Base-by-base conservation (phyloP, 2,797 vertebrate genomes). In the Pseudomugil gertrudae region DNA sequence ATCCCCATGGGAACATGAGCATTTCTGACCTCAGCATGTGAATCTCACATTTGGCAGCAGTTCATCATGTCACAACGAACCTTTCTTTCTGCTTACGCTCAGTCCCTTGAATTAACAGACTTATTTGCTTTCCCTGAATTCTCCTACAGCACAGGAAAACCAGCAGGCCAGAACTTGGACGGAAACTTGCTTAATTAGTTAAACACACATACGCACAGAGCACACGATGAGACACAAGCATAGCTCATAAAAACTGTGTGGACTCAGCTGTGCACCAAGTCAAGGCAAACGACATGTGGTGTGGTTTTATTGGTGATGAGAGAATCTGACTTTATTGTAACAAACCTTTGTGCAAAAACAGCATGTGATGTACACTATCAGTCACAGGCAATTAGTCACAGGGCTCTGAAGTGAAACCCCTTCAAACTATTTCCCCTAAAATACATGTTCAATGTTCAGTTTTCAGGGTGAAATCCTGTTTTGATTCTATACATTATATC, bases 301-400 rank as follows among this genome's bases (percentile, higher is more conserved):
- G 36, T n/a, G 19, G 50, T 77, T 82, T 82, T 79, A 86, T 74
- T 60, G 48, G 75, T 10, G 9, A 73, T 70, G 55, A 63, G 52
- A 69, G 63, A 54, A 29, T 65, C 5, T 45, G 45, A 73, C 63
- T 56, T 57, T 29, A 68, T 24, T 38, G 69, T n/a, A 63, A 79
- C 61, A 51, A 54, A 70, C 50, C 69, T 59, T 68, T 47, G 30
- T 6, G 2, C 23, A 51, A 9, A 76, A 52, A 54, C 9, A 19
- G 32, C 69, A 80, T 21, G 32, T 10, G 36, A 3, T 51, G 9
- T 72, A 57, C 54, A 47, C 21, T 11, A 14, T 38, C 30, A 62
- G 59, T 61, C 33, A 59, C 29, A 8, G 38, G 47, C 21, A 9
- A 14, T 38, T 26, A 62, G 59, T 61, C 33, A 58, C 29, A 7